Conservation (phyloP, 2,113 vertebrate species). For the Hippocampus abdominalis region DNA sequence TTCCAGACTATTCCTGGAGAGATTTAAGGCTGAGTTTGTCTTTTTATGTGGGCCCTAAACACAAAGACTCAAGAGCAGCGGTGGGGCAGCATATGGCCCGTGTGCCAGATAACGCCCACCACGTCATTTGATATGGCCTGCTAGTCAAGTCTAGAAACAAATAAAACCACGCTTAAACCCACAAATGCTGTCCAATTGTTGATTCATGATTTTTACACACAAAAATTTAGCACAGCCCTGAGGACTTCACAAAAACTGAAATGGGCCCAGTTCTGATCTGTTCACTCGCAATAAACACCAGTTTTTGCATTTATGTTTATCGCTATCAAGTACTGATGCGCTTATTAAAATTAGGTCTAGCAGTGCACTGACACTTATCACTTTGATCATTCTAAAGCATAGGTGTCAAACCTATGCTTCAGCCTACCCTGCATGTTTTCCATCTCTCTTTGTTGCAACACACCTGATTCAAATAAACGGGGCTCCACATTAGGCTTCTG, state of each 20-base stretch:
- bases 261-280: background rate
- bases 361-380: background rate
- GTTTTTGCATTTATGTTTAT: conserved; percentile 24
- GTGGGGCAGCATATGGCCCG: background rate
- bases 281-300: conserved; percentile 34
- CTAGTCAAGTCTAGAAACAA: background rate
- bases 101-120: background rate
- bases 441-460: too few relatives aligned
- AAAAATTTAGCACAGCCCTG: background rate
- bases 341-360: conserved; percentile 14
- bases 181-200: background rate
- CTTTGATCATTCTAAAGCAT: background rate
- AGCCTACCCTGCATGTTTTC: too few relatives aligned
- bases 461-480: too few relatives aligned
- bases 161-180: background rate
- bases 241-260: background rate
- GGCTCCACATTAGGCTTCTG: too few relatives aligned
- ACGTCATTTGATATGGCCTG: background rate
- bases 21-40: conserved; percentile 28
- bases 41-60: background rate
- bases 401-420: too few relatives aligned
- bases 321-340: conserved; percentile 26
- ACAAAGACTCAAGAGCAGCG: conserved; percentile 14
- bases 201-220: background rate
- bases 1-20: conserved; percentile 43